Percentiles rank a stretch among this genome's conserved stretches.
phyloP scores from a whole-genome alignment of 2,797 vertebrate species.

The Loriculus beryllinus region DNA sequence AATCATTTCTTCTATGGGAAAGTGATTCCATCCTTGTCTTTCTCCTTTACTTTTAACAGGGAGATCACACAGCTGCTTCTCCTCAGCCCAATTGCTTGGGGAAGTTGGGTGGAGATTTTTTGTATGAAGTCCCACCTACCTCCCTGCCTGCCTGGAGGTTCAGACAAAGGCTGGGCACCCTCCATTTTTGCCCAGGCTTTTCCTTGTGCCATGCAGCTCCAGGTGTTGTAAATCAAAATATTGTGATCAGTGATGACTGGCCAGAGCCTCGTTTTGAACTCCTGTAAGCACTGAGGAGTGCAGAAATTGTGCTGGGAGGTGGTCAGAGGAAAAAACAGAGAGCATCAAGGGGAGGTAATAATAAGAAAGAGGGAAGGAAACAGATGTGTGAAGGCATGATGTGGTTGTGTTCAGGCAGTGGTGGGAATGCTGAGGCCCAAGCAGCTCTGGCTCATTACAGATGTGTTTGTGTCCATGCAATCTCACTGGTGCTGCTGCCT shows the following conservation, averaged over 20 bases:
- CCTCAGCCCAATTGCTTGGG: not conserved
- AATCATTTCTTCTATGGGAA: not conserved
- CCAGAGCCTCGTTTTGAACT: not conserved
- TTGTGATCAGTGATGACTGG: accelerated
- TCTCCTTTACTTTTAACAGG: not conserved
- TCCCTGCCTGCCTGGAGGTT: not conserved
- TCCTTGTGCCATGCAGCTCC: not conserved
- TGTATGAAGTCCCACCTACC: not conserved
- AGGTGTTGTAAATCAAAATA: not conserved
- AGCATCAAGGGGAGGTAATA: not conserved
- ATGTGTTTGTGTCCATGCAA: not conserved
- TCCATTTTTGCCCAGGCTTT: not conserved
- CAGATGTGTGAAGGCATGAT: not conserved
- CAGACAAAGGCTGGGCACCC: accelerated
- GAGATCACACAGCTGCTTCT: not conserved
- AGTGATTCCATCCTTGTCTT: not conserved
- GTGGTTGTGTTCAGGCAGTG: accelerated
- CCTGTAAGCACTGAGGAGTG: not conserved
- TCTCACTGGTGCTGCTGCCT: not conserved
- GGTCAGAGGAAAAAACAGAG: not conserved
- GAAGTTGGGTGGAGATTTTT: not conserved
- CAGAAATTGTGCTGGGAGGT: not conserved
- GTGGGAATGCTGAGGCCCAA: not conserved
- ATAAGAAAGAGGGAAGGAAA: not conserved
- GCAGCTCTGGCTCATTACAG: accelerated